A percentile compares a stretch with the other conserved stretches of the same genome.
Conservation (phyloP, 1,140 invertebrate genomes). For the Drosophila pectinifera region DNA sequence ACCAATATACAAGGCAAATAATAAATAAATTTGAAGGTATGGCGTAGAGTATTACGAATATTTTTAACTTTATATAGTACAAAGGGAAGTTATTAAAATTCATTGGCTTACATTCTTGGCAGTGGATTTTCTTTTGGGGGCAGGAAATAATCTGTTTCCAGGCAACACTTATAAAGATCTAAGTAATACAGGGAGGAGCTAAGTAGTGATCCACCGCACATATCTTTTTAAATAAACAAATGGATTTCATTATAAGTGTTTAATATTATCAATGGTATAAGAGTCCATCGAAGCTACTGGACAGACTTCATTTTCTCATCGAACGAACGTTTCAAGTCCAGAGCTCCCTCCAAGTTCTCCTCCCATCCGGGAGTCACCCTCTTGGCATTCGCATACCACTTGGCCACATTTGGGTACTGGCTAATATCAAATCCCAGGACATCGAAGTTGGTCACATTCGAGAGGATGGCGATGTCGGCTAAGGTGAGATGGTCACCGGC, state of each 20-base stretch:
- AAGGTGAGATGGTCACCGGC: constrained; percentile 89
- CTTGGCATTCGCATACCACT: constrained; percentile 90
- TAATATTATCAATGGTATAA: neutral
- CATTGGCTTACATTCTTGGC: no score
- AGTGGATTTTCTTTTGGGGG: no score
- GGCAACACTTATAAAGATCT: no score
- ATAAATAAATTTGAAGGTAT: neutral
- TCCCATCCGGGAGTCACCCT: constrained; percentile 89
- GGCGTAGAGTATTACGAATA: no score
- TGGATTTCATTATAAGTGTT: neutral
- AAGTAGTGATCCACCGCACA: no score
- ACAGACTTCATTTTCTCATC: constrained; percentile 57
- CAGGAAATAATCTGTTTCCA: no score
- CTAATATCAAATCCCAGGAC: constrained; percentile 88
- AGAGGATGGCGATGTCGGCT: constrained; percentile 88
- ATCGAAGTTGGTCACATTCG: constrained; percentile 88
- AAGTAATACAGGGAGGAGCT: no score
- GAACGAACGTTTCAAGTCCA: neutral
- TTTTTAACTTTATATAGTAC: no score
- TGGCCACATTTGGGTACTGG: constrained; percentile 88
- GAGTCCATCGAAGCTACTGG: neutral
- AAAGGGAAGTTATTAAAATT: no score
- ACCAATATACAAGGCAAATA: neutral
- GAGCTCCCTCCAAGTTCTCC: constrained; percentile 87
- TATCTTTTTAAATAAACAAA: neutral